Evolutionary conservation across 1,140 invertebrate genomes (phyloP).

Genomic region (Galleria mellonella): DNA sequence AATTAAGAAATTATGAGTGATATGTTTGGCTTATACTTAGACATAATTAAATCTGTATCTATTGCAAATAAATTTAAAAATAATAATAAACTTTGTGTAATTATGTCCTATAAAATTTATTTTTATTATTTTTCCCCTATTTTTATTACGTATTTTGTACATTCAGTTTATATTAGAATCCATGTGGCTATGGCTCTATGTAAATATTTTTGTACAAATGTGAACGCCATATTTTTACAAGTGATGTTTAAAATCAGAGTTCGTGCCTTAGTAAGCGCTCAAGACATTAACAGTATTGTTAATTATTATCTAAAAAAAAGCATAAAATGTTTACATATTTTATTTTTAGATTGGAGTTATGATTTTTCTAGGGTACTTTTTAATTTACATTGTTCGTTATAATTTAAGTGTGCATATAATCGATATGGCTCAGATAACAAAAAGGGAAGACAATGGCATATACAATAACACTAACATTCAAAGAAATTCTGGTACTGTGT

Average conservation of each 20-base stretch:
- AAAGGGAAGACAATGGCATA: conserved; percentile 13
- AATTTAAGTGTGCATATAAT: conserved; percentile 61
- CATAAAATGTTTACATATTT: conserved; percentile 2
- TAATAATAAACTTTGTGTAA: too few relatives aligned
- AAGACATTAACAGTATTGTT: not conserved
- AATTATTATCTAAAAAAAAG: not conserved
- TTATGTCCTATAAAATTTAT: too few relatives aligned
- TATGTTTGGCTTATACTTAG: too few relatives aligned
- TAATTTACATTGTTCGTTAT: conserved; percentile 53
- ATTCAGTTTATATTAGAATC: too few relatives aligned
- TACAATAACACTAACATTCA: conserved; percentile 14
- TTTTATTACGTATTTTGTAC: too few relatives aligned
- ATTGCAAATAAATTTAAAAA: too few relatives aligned
- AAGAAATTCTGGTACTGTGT: not conserved
- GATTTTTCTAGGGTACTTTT: conserved; percentile 63
- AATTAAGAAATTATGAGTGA: too few relatives aligned
- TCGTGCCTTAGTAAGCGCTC: conserved; percentile 26
- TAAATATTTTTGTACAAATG: conserved; percentile 5
- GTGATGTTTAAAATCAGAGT: conserved; percentile 25
- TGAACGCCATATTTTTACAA: not conserved
- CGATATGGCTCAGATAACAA: conserved; percentile 44
- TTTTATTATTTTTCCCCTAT: too few relatives aligned
- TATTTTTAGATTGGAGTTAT: conserved; percentile 51
- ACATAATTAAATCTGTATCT: too few relatives aligned
- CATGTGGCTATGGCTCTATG: not conserved